Evolutionary conservation across 2,888 invertebrate species (phyloP).

Genomic region (Pasiphila rectangulata): DNA sequence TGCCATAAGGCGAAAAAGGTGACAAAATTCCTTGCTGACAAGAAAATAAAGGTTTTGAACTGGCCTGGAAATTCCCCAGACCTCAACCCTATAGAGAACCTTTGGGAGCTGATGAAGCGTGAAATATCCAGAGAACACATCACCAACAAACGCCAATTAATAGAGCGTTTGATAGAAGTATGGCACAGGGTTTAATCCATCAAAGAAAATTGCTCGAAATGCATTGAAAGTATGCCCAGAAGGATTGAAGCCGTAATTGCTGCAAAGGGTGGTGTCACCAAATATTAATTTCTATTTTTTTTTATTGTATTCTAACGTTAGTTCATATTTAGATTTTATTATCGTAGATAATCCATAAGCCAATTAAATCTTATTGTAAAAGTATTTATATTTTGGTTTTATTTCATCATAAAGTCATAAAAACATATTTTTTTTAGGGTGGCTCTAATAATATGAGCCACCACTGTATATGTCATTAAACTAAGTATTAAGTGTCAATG

Average conservation of each 20-base stretch:
- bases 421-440: neutral
- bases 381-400: neutral
- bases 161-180: slow-evolving; percentile 16
- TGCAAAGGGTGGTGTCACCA: slow-evolving; percentile 15
- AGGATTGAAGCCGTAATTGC: slow-evolving; percentile 19
- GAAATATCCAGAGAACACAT: slow-evolving; percentile 29
- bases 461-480: too few species aligned
- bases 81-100: slow-evolving; percentile 32
- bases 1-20: slow-evolving; percentile 14
- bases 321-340: too few species aligned
- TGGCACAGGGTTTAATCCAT: slow-evolving; percentile 10
- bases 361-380: too few species aligned
- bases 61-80: slow-evolving; percentile 29
- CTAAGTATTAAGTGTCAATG: too few species aligned
- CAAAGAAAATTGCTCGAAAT: slow-evolving; percentile 10
- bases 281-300: slow-evolving; percentile 11
- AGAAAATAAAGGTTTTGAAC: slow-evolving; percentile 17
- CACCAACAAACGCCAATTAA: slow-evolving; percentile 25
- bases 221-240: slow-evolving; percentile 10
- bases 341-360: neutral
- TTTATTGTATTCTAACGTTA: neutral
- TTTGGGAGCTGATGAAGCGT: slow-evolving; percentile 32
- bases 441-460: neutral
- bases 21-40: slow-evolving; percentile 10
- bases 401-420: neutral